Evolutionary conservation across 2,113 vertebrate genomes (phyloP).

Genomic region (Tenrec ecaudatus): DNA sequence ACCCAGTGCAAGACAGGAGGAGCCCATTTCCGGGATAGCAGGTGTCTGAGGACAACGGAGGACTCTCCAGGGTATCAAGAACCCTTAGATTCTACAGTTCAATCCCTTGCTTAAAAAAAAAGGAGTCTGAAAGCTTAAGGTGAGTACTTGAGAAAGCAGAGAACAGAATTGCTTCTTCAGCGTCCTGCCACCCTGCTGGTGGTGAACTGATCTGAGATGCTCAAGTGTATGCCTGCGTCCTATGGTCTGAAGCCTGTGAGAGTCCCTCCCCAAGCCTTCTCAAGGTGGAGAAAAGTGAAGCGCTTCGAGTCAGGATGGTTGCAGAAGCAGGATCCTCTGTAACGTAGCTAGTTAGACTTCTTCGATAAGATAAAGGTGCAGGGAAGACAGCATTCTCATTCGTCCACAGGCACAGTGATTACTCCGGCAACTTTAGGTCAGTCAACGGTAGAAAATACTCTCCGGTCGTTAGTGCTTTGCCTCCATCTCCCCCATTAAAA

Average conservation of each 20-base stretch:
- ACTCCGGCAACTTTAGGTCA: neutral
- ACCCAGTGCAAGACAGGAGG: neutral
- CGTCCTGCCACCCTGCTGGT: too few relatives aligned
- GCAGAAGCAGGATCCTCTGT: neutral
- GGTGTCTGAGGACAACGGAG: neutral
- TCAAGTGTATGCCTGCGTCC: neutral
- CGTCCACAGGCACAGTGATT: neutral
- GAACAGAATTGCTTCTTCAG: too few relatives aligned
- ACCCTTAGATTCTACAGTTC: neutral
- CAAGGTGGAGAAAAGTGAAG: neutral
- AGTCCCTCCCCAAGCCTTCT: neutral
- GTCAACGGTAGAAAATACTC: neutral
- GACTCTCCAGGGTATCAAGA: neutral
- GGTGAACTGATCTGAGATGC: neutral
- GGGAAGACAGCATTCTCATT: neutral
- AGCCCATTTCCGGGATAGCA: neutral
- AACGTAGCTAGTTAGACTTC: neutral
- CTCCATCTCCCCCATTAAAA: neutral
- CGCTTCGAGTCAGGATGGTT: neutral
- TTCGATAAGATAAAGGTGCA: neutral
- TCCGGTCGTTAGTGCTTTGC: neutral
- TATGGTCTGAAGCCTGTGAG: neutral
- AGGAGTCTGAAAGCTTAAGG: neutral
- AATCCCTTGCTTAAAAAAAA: neutral
- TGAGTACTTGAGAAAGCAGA: neutral